These are phyloP conservation scores for Halocynthia roretzi DNA, from an alignment of 23 tunicate genomes.

Conservation along the genomic window DNA sequence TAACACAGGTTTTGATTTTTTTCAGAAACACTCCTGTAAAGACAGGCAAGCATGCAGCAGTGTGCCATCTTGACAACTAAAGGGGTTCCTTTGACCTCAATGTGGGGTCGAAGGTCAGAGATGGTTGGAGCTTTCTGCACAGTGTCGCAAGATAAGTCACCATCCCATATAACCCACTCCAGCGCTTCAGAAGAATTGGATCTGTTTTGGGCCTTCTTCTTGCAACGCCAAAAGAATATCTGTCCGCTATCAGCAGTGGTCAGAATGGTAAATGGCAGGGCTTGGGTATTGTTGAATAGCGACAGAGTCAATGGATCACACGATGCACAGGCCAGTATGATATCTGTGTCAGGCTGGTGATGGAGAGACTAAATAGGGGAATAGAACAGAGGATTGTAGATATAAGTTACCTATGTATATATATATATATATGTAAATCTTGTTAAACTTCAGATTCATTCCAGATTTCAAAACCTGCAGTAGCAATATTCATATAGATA, in stretches of 20 bases:
- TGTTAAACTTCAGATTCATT: no score
- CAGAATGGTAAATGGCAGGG: constrained; percentile 32
- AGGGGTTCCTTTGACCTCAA: constrained; percentile 42
- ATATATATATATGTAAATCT: no score
- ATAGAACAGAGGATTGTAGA: neutral
- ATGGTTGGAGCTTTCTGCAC: neutral
- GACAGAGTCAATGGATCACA: constrained; percentile 8
- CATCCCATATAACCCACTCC: constrained; percentile 1
- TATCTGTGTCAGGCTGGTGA: neutral
- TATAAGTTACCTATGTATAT: no score
- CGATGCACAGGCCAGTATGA: constrained; percentile 5
- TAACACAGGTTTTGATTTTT: constrained; percentile 4
- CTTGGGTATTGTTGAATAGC: constrained; percentile 4
- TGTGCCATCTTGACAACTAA: constrained; percentile 68
- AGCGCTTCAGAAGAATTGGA: neutral
- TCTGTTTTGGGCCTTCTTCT: no score
- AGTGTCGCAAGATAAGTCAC: neutral
- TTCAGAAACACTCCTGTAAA: constrained; percentile 9
- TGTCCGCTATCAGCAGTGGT: constrained; percentile 41
- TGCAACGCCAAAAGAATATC: constrained; percentile 60
- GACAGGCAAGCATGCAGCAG: constrained; percentile 62
- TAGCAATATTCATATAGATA: no score
- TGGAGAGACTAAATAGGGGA: neutral
- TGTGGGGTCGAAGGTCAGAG: neutral
- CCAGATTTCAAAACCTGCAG: no score